Base-by-base conservation (phyloP, 1,140 invertebrate genomes). In the Megathymus violae region DNA sequence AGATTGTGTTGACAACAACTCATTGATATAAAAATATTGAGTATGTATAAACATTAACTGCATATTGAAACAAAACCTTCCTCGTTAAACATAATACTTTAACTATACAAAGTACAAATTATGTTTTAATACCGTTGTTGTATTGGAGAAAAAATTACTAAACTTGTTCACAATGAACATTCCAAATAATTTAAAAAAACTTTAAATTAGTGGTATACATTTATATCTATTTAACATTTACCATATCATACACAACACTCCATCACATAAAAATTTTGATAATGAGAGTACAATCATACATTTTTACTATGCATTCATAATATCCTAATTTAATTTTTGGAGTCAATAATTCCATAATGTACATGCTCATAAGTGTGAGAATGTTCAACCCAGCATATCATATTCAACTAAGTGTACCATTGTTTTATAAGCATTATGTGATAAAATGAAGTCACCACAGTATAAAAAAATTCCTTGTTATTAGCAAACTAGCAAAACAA, bases 271-370 rank as follows among this genome's bases (percentile, higher is more conserved):
- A 70, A 72, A 70, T 71, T 68, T 73, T 75, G 67, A 78, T 77
- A 74, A 65, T 76, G 71, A 74, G 77, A 82, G 71, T 78, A 82
- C 76, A 80, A 68, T 64, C 72, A 77, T 77, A 78, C 78, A 74
- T 75, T 78, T 82, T 85, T 74, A 80, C 76, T 86, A 87, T 79
- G 78, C 78, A 82, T 86, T 80, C 76, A 75, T 79, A 78, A 84
- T 77, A 81, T 76, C 77, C 77, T 85, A 83, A 82, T 76, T 62
- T 88, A 88, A 80, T 85, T 79, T 85, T 88, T 88, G 85, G 86
- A 85, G 78, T 87, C 76, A 80, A 80, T 76, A 71, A 79, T 79
- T 71, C 78, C 77, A 77, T 76, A 75, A 74, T 69, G 59, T 71
- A 70, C 64, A 81, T 74, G 76, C 81, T 82, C 79, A 52, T 69